Conservation (phyloP, 92 coral and sea anemone genomes). For the Epizoanthus illoricatus region DNA sequence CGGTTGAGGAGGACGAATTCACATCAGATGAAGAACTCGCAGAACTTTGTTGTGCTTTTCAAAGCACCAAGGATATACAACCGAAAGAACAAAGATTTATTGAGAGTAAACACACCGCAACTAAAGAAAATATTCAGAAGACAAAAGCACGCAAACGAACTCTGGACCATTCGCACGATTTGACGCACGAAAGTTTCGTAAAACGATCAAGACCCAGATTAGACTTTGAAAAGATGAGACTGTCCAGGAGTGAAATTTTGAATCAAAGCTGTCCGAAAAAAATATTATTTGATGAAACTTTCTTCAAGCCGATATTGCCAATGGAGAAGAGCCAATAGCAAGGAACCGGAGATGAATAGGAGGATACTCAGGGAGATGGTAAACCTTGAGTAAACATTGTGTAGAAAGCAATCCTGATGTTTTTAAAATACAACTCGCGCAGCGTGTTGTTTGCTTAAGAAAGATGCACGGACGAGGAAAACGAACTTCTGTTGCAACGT, state of each 20-base stretch:
- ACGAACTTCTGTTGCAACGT: neutral
- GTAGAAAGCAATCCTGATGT: neutral
- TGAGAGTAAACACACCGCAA: neutral
- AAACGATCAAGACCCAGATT: constrained; percentile 84
- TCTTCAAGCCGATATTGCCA: constrained; percentile 38
- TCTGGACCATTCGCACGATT: constrained; percentile 26
- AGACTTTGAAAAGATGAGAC: constrained; percentile 90
- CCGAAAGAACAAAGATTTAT: constrained; percentile 10
- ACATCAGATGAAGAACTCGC: constrained; percentile 36
- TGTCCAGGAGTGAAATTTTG: constrained; percentile 54
- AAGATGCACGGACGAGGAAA: neutral
- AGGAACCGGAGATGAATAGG: neutral
- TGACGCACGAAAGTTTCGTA: constrained; percentile 30
- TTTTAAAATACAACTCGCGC: constrained; percentile 5
- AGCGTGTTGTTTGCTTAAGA: neutral
- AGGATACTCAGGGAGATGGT: neutral
- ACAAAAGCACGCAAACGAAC: constrained; percentile 14
- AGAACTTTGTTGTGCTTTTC: constrained; percentile 9
- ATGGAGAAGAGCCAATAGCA: constrained; percentile 17
- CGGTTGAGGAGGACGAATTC: constrained; percentile 21
- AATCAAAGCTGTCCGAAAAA: constrained; percentile 34
- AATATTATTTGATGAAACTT: constrained; percentile 31
- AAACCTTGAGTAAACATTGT: constrained; percentile 5
- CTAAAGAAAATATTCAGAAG: constrained; percentile 27
- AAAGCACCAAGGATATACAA: neutral